phyloP scores from a whole-genome alignment of 2,797 vertebrate genomes.

The Rhinatrema bivittatum region DNA sequence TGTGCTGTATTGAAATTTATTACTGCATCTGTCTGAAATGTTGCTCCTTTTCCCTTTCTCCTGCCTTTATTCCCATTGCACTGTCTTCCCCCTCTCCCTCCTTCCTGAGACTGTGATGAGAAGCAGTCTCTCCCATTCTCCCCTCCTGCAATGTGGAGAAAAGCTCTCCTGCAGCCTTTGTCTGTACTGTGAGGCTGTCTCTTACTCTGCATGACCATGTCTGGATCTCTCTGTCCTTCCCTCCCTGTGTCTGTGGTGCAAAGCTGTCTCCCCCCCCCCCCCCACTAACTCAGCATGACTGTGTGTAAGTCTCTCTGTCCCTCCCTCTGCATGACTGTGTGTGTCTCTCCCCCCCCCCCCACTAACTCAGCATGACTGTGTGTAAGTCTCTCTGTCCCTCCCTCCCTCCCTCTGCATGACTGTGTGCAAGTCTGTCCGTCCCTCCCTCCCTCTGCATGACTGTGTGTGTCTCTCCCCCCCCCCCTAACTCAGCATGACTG shows the following conservation, averaged over 20 bases:
- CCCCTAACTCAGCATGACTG: not conserved
- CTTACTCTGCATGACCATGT: constrained; percentile 5
- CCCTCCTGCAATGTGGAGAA: no score
- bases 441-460: not conserved
- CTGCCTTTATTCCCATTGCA: not conserved
- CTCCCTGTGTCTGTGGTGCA: constrained; percentile 11
- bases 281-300: no score
- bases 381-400: constrained; percentile 16
- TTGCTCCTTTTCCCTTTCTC: not conserved
- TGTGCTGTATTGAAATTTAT: no score
- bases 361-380: no score
- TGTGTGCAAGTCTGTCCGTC: constrained; percentile 3
- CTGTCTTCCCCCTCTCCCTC: not conserved
- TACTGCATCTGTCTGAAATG: no score
- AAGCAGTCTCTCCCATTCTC: not conserved
- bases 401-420: not conserved
- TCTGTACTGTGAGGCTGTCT: no score
- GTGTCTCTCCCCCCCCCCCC: constrained; percentile 4
- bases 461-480: constrained; percentile 3
- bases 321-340: not conserved
- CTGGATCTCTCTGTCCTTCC: constrained; percentile 4
- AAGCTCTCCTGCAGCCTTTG: no score
- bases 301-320: constrained; percentile 17
- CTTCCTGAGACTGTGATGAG: not conserved
- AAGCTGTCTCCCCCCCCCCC: constrained; percentile 18